phyloP scores from a whole-genome alignment of 2,888 invertebrate species.

The Carabus problematicus region DNA sequence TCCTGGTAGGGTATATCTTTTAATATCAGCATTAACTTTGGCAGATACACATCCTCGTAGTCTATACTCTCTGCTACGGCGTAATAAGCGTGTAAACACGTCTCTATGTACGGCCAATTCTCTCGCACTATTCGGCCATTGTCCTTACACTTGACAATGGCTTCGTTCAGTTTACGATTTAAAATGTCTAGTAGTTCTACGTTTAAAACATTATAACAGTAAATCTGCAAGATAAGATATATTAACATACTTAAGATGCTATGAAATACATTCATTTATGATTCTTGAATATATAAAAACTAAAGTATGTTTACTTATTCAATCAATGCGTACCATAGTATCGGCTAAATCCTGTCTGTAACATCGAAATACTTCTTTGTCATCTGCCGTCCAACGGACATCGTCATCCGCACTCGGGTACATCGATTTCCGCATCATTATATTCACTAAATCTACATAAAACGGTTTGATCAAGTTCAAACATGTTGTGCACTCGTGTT shows the following conservation, averaged over 20 bases:
- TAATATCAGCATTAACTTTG: constrained; percentile 67
- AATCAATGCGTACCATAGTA: constrained; percentile 68
- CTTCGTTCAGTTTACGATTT: constrained; percentile 67
- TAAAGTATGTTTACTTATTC: background rate
- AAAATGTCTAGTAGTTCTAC: constrained; percentile 76
- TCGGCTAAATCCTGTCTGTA: constrained; percentile 87
- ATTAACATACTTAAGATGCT: too few species aligned
- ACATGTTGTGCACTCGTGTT: constrained; percentile 60
- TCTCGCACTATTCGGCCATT: constrained; percentile 51
- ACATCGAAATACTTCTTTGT: constrained; percentile 85
- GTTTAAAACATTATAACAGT: constrained; percentile 84
- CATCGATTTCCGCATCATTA: constrained; percentile 81
- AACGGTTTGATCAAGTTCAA: constrained; percentile 74
- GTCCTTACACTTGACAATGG: constrained; percentile 59
- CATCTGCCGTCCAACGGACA: constrained; percentile 74
- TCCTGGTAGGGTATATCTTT: constrained; percentile 69
- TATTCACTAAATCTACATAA: constrained; percentile 78
- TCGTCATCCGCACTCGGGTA: constrained; percentile 67
- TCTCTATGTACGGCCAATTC: constrained; percentile 69
- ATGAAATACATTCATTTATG: too few species aligned
- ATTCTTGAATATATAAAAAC: too few species aligned
- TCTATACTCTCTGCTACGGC: constrained; percentile 70
- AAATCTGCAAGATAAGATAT: constrained; percentile 66
- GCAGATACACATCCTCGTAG: constrained; percentile 65
- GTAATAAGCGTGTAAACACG: constrained; percentile 71